phyloP scores from a whole-genome alignment of 2,888 invertebrate species.

The Limnephilus marmoratus region DNA sequence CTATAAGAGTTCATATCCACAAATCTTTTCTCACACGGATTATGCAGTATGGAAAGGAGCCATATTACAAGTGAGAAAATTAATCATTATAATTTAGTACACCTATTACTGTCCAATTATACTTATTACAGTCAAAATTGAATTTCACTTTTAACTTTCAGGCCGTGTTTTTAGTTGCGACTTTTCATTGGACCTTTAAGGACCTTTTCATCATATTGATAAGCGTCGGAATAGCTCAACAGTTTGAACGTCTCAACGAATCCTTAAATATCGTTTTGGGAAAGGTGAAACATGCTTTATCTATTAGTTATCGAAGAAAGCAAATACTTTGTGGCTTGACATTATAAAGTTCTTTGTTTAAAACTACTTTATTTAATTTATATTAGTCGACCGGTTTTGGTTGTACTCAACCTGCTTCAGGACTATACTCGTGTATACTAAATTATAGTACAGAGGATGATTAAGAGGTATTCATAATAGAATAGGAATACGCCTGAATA shows the following conservation, averaged over 20 bases:
- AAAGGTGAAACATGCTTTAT: constrained; percentile 70
- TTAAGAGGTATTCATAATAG: no score
- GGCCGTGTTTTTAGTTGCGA: constrained; percentile 78
- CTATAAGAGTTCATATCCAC: constrained; percentile 69
- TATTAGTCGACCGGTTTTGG: no score
- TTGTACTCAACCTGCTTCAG: no score
- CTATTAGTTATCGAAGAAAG: no score
- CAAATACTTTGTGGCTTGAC: no score
- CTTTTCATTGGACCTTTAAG: constrained; percentile 85
- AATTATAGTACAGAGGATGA: no score
- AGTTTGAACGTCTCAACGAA: constrained; percentile 81
- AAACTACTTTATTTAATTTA: no score
- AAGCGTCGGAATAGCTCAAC: constrained; percentile 81
- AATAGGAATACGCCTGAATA: no score
- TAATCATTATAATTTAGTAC: not conserved
- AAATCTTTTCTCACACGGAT: constrained; percentile 71
- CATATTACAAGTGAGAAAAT: constrained; percentile 69
- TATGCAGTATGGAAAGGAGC: constrained; percentile 74
- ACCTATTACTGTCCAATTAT: not conserved
- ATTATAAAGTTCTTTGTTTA: no score
- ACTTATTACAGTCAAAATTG: constrained; percentile 66
- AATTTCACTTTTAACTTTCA: constrained; percentile 67
- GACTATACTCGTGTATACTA: no score
- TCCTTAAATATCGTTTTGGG: constrained; percentile 74
- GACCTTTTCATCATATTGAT: constrained; percentile 86